A percentile compares a stretch with the other conserved stretches of the same genome.
phyloP scores from a whole-genome alignment of 2,888 invertebrate species.

The Acleris holmiana region DNA sequence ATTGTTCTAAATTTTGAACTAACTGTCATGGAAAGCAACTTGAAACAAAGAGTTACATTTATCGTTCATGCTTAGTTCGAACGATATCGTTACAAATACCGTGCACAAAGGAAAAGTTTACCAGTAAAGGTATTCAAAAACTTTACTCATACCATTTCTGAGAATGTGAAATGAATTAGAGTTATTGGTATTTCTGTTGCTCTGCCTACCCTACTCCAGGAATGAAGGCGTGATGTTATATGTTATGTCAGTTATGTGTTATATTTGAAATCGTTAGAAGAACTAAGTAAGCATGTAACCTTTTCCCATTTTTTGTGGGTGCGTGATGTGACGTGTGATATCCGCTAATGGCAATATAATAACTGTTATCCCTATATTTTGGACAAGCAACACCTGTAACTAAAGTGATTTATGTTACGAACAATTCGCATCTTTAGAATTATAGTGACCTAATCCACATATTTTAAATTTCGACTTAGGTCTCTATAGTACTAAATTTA shows the following conservation, averaged over 20 bases:
- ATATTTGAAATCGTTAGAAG: constrained; percentile 1
- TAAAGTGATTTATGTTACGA: constrained; percentile 32
- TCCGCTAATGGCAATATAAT: constrained; percentile 31
- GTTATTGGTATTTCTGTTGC: no score
- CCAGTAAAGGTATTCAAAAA: neutral
- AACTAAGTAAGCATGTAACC: neutral
- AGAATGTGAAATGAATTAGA: no score
- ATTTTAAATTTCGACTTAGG: no score
- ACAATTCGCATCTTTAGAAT: no score
- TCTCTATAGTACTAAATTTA: no score
- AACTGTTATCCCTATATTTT: constrained; percentile 33
- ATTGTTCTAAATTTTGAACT: neutral
- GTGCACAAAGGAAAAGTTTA: no score
- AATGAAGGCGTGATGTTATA: no score
- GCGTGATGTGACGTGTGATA: constrained; percentile 16
- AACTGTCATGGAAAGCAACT: neutral
- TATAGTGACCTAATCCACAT: no score
- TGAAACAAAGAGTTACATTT: neutral
- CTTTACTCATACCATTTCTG: constrained; percentile 9
- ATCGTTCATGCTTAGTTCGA: neutral
- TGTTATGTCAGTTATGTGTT: no score
- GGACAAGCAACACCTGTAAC: constrained; percentile 25
- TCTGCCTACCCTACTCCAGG: no score
- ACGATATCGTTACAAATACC: no score
- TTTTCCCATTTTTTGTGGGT: constrained; percentile 2